phyloP scores from a whole-genome alignment of 2,888 invertebrate genomes.

The Oscheius onirici region DNA sequence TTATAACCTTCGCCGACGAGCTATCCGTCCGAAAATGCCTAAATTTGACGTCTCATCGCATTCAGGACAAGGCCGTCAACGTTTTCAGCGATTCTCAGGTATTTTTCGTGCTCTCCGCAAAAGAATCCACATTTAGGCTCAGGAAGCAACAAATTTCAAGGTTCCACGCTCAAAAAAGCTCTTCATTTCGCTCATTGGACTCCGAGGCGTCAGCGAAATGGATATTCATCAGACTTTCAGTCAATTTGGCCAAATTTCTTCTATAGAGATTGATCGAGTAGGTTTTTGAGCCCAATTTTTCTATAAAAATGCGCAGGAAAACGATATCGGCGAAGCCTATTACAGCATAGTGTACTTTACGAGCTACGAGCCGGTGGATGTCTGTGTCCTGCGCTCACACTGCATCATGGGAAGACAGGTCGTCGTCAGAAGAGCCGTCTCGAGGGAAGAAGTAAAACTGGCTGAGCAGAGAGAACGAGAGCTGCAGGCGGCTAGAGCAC shows the following conservation, averaged over 20 bases:
- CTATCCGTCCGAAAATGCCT: constrained; percentile 10
- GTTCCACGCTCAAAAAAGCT: constrained; percentile 20
- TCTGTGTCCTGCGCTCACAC: constrained; percentile 6
- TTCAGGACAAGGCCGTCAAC: constrained; percentile 11
- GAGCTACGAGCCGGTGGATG: neutral
- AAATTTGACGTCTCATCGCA: constrained; percentile 13
- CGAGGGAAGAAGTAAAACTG: constrained; percentile 42
- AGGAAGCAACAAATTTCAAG: neutral
- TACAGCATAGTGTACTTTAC: constrained; percentile 14
- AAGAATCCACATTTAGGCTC: neutral
- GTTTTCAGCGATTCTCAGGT: constrained; percentile 26
- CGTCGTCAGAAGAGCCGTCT: constrained; percentile 38
- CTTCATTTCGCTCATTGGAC: constrained; percentile 21
- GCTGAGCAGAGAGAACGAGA: constrained; percentile 43
- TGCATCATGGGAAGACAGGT: constrained; percentile 23
- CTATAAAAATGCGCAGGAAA: neutral
- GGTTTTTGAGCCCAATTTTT: neutral
- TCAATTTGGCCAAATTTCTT: constrained; percentile 11
- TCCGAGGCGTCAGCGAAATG: neutral
- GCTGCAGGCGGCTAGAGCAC: constrained; percentile 18
- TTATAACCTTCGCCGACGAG: constrained; percentile 15
- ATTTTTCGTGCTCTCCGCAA: neutral
- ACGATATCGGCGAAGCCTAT: neutral
- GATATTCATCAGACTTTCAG: neutral
- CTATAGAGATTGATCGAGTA: constrained; percentile 13